Conservation (phyloP, 1,140 invertebrate genomes). For the Pomacea maculata region DNA sequence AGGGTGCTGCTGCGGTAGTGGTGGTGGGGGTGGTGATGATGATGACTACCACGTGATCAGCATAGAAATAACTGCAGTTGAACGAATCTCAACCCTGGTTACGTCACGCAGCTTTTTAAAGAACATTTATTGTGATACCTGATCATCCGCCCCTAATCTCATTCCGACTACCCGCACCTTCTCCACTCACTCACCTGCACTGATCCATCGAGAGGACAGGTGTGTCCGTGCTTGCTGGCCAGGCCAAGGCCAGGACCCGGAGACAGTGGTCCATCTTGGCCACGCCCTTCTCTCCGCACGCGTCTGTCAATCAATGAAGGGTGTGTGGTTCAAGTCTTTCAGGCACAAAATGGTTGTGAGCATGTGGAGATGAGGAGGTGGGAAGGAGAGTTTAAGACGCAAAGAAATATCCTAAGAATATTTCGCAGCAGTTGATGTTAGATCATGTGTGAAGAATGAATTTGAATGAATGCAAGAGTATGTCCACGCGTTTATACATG, state of each 20-base stretch:
- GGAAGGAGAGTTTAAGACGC: too few species aligned
- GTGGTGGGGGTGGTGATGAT: neutral
- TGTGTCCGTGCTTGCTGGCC: slow-evolving; percentile 25
- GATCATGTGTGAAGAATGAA: too few species aligned
- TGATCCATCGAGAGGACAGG: slow-evolving; percentile 24
- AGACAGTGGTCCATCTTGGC: slow-evolving; percentile 37
- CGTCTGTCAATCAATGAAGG: slow-evolving; percentile 12
- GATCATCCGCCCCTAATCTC: neutral
- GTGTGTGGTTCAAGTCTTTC: too few species aligned
- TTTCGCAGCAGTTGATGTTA: too few species aligned
- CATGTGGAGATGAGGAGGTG: too few species aligned
- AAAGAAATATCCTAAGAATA: too few species aligned
- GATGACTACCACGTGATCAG: too few species aligned
- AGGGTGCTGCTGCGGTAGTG: neutral
- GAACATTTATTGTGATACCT: neutral
- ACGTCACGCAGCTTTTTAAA: neutral
- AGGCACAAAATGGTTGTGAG: too few species aligned
- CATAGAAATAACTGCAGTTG: neutral
- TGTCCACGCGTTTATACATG: too few species aligned
- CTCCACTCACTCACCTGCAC: slow-evolving; percentile 25
- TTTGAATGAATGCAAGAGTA: too few species aligned
- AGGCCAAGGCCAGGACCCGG: slow-evolving; percentile 29
- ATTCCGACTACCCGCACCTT: too few species aligned
- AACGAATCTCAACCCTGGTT: neutral
- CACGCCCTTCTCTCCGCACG: slow-evolving; percentile 28